Percentiles rank a stretch among this genome's conserved stretches.
These are phyloP conservation scores for Syncerus caffer DNA, from an alignment of 2,797 vertebrate genomes.

Conservation along the genomic window DNA sequence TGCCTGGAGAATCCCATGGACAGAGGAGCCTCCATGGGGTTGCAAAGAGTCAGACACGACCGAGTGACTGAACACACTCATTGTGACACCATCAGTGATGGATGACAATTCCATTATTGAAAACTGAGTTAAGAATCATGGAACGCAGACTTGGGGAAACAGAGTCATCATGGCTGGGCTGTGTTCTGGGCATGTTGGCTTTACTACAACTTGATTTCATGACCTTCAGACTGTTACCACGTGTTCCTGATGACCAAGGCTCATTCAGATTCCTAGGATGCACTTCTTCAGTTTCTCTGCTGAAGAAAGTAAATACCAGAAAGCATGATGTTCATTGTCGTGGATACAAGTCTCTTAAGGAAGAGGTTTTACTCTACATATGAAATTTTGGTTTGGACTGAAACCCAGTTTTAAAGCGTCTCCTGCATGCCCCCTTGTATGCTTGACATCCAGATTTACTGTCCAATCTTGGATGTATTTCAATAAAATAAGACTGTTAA, in stretches of 20 bases:
- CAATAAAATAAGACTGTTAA: background rate
- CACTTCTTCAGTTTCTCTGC: background rate
- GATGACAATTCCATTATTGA: background rate
- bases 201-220: background rate
- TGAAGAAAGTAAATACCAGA: background rate
- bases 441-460: background rate
- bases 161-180: background rate
- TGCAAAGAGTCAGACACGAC: background rate
- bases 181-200: fast-evolving
- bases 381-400: background rate
- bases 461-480: background rate
- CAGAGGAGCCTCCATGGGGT: background rate
- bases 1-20: background rate
- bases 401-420: background rate
- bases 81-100: background rate
- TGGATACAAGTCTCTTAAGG: background rate
- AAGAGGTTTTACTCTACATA: background rate
- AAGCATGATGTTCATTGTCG: background rate
- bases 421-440: background rate
- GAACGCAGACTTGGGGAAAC: fast-evolving
- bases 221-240: background rate
- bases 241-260: background rate
- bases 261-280: background rate
- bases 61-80: fast-evolving
- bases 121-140: background rate